phyloP scores from a whole-genome alignment of 2,888 invertebrate genomes.

The Cephus pulcher region DNA sequence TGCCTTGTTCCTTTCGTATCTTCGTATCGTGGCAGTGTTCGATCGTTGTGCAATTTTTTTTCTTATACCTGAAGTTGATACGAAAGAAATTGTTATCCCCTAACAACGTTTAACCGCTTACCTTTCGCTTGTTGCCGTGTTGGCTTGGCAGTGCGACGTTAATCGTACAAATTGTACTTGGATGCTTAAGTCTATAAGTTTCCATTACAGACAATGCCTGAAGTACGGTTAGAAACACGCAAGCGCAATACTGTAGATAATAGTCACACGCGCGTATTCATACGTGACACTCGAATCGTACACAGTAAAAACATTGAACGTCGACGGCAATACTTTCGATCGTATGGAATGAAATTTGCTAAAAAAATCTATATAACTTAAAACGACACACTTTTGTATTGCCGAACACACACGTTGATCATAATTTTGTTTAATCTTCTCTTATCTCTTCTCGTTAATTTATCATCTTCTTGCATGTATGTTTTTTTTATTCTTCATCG shows the following conservation, averaged over 20 bases:
- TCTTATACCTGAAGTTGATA: background rate
- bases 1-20: background rate
- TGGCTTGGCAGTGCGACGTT: background rate
- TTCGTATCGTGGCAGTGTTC: background rate
- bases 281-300: background rate
- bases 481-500: background rate
- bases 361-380: no score
- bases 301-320: no score
- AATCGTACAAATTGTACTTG: background rate
- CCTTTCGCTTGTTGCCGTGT: background rate
- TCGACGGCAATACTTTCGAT: background rate
- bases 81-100: background rate
- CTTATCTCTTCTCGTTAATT: conserved; percentile 3
- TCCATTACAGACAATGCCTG: background rate
- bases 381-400: no score
- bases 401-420: background rate
- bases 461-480: background rate
- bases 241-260: background rate
- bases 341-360: background rate
- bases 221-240: background rate
- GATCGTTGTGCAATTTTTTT: background rate
- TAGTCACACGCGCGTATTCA: background rate
- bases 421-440: background rate
- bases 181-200: background rate
- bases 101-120: background rate